phyloP scores from a whole-genome alignment of 2,888 invertebrate species.

The Dysmachus trigonus region DNA sequence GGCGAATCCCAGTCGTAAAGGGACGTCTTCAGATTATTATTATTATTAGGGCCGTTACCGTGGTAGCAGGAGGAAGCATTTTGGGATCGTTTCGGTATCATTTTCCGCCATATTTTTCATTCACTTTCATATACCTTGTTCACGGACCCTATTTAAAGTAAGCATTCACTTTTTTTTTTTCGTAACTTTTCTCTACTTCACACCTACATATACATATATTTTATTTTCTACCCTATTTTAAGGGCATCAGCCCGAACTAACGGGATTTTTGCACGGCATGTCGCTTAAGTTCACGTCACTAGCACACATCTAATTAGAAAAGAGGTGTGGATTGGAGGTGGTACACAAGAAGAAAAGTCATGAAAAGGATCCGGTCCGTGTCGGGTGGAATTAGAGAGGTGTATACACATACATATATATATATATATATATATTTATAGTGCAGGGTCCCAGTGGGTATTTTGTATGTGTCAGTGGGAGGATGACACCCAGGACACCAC shows the following conservation, averaged over 20 bases:
- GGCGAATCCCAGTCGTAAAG: slow-evolving; percentile 76
- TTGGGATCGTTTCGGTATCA: slow-evolving; percentile 52
- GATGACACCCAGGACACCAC: not conserved
- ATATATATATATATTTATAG: too few relatives aligned
- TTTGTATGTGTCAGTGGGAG: not conserved
- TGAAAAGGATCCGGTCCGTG: not conserved
- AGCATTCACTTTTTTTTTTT: slow-evolving; percentile 49
- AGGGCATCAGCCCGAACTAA: not conserved
- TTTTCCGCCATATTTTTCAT: slow-evolving; percentile 48
- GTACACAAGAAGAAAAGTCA: not conserved
- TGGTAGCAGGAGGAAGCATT: slow-evolving; percentile 23
- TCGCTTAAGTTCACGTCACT: not conserved
- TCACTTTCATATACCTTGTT: slow-evolving; percentile 45
- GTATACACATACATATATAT: too few relatives aligned
- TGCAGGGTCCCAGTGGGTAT: not conserved
- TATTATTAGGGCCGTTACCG: slow-evolving; percentile 9
- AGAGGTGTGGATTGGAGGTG: not conserved
- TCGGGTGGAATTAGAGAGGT: not conserved
- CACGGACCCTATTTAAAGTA: not conserved
- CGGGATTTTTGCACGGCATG: not conserved
- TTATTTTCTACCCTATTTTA: not conserved
- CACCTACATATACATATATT: not conserved
- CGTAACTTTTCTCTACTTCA: not conserved
- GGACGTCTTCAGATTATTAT: slow-evolving; percentile 53
- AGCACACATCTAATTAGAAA: slow-evolving; percentile 21